A percentile compares a stretch with the other conserved stretches of the same genome.
Conservation (phyloP, 2,113 vertebrate genomes). For the Anarrhichthys ocellatus region DNA sequence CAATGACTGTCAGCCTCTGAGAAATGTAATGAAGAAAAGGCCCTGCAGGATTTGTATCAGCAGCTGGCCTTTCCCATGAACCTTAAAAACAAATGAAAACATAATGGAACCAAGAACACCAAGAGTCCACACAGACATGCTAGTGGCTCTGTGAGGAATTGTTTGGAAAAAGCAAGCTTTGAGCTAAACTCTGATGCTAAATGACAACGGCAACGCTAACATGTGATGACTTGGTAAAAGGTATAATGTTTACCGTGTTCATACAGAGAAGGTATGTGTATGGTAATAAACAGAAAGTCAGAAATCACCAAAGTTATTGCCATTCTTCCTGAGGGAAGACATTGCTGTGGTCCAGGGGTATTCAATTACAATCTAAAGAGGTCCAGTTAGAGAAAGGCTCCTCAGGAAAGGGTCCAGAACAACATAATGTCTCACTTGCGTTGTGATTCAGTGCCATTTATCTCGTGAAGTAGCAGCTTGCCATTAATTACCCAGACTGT, state of each 20-base stretch:
- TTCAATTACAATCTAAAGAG: not conserved
- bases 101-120: slow-evolving; percentile 14
- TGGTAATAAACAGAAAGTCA: not conserved
- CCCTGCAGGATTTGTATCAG: slow-evolving; percentile 40
- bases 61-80: slow-evolving; percentile 32
- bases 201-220: not conserved
- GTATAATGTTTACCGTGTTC: not conserved
- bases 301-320: not conserved
- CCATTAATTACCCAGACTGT: not conserved
- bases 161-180: not conserved
- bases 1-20: slow-evolving; percentile 4
- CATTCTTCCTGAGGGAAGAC: not conserved
- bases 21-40: slow-evolving; percentile 31
- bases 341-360: not conserved
- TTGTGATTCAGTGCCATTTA: not conserved
- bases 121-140: not conserved
- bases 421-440: not conserved
- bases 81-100: slow-evolving; percentile 26
- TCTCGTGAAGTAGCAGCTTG: not conserved
- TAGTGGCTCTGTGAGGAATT: not conserved
- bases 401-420: not conserved
- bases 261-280: not conserved
- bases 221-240: no score
- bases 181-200: slow-evolving; percentile 4
- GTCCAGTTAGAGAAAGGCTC: not conserved